Evolutionary conservation across 2,797 vertebrate species (phyloP), one percentile per base, ranked within the genome.

Genomic region (Hoplostethus atlanticus): DNA sequence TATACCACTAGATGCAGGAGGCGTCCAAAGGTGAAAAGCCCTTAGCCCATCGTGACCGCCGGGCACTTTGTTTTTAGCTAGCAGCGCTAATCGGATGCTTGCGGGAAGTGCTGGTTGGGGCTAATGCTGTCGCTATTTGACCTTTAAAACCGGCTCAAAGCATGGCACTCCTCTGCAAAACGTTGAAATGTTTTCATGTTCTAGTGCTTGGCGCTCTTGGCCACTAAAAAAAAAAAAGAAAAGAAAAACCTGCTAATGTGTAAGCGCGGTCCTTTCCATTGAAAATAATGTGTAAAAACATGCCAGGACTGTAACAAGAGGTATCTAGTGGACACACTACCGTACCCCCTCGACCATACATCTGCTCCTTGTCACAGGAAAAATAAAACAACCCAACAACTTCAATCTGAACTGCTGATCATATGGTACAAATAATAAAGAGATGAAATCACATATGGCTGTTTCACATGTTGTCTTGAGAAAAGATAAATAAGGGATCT

Each of bases 351-450:
- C 56, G 15, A 46, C 52, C 65, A 79, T 44, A 71, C 67, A 77
- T 47, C 64, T 71, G 44, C 31, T 77, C 50, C 30, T 48, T 25
- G 62, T 79, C 46, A 51, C 17, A 21, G 21, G n/a, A 30, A 15
- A 0, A 5, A 30, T 2, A 72, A 51, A 73, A 64, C 64, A 76
- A 57, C 62, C 67, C 56, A 80, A 84, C 85, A 65, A 71, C 55
- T 64, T 68, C 54, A 34, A 31, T 21, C 74, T 73, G 5, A 67
- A 70, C n/a, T 87, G 83, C n/a, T 87, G 83, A 88, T 90, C 90
- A 84, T 78, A 82, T 91, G 91, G 91, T 89, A 93, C 84, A 91
- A 87, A 87, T 59, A 55, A 83, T 68, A 65, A 42, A 60, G 57
- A 28, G 77, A 85, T 67, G 28, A 68, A 76, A 62, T 77, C 68